phyloP scores from a whole-genome alignment of 2,797 vertebrate species.

The Phrynocephalus vlangalii region DNA sequence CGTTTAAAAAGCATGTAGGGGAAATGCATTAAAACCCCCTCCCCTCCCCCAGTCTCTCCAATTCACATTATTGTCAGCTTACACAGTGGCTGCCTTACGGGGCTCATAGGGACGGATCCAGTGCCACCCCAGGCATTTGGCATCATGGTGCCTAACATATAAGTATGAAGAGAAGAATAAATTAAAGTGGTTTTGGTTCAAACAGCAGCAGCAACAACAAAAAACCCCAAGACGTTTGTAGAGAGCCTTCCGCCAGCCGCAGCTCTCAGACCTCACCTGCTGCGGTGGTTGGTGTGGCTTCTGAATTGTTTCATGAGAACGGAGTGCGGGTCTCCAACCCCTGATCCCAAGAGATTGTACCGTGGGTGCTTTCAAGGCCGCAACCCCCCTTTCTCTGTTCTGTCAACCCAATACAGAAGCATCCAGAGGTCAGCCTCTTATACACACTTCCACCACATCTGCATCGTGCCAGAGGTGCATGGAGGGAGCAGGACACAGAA shows the following conservation, averaged over 20 bases:
- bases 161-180: slow-evolving; percentile 3
- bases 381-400: not conserved
- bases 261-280: not conserved
- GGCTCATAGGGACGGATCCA: not conserved
- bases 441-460: not conserved
- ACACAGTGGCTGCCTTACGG: not conserved
- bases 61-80: not conserved
- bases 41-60: not conserved
- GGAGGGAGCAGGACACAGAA: not conserved
- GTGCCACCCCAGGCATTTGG: no score
- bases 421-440: not conserved
- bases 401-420: fast-evolving
- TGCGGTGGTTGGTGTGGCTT: no score
- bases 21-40: not conserved
- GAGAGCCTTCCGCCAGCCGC: not conserved
- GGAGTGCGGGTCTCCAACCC: no score
- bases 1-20: no score
- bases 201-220: not conserved
- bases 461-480: not conserved
- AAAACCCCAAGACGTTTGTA: not conserved
- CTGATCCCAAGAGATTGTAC: no score
- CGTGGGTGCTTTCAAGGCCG: not conserved
- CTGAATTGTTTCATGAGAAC: not conserved
- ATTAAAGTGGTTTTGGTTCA: not conserved
- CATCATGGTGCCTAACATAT: not conserved